Percentiles rank a stretch among this genome's conserved stretches.
phyloP scores from a whole-genome alignment of 2,113 vertebrate genomes.

The Rhinopomastus cyanomelas region DNA sequence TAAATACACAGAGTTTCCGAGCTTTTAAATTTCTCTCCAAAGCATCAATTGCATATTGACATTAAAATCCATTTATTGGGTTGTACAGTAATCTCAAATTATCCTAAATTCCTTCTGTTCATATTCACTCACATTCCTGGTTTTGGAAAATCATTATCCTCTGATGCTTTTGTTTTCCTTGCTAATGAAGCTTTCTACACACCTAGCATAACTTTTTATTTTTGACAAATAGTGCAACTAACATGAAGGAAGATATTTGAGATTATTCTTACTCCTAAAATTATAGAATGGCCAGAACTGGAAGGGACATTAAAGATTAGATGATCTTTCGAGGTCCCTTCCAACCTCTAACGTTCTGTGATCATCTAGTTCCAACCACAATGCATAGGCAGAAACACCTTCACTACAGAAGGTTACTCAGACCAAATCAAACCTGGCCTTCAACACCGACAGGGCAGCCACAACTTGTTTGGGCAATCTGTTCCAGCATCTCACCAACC shows the following conservation, averaged over 20 bases:
- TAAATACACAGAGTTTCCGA: constrained; percentile 9
- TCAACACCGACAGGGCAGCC: too few relatives aligned
- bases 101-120: constrained; percentile 27
- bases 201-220: neutral
- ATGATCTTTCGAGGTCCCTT: too few relatives aligned
- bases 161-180: neutral
- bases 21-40: constrained; percentile 4
- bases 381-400: too few relatives aligned
- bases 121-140: neutral
- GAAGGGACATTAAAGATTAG: too few relatives aligned
- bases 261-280: neutral
- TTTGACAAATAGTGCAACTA: neutral
- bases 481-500: too few relatives aligned
- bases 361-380: too few relatives aligned
- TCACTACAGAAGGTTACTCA: too few relatives aligned
- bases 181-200: neutral
- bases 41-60: neutral
- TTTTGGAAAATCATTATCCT: neutral
- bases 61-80: constrained; percentile 33
- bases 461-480: too few relatives aligned
- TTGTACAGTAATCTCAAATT: constrained; percentile 19
- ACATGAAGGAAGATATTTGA: neutral
- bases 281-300: too few relatives aligned
- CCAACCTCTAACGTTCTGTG: too few relatives aligned
- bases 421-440: too few relatives aligned